Conservation (phyloP, 2,888 invertebrate species). For the Hoplodrina ambigua region DNA sequence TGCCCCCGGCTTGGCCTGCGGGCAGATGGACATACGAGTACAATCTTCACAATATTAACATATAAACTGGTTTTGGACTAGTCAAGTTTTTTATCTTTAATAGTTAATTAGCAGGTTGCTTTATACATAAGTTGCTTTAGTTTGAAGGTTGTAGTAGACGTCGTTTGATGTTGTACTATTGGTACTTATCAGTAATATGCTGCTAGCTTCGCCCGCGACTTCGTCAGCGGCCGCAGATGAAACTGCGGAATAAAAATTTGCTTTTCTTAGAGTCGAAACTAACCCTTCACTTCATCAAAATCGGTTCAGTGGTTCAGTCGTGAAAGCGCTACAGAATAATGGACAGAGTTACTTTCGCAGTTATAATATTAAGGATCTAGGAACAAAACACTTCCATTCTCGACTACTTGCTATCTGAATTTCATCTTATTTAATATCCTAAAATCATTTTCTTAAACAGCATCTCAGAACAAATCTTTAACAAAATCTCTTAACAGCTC, state of each 20-base stretch:
- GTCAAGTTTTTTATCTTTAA: constrained; percentile 30
- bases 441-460: too few species aligned
- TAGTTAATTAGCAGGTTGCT: constrained; percentile 24
- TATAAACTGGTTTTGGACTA: constrained; percentile 38
- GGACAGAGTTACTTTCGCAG: too few species aligned
- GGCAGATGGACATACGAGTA: constrained; percentile 18
- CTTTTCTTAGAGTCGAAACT: too few species aligned
- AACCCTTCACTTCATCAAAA: too few species aligned
- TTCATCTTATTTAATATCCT: neutral
- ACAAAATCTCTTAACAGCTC: constrained; percentile 3
- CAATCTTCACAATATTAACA: constrained; percentile 31
- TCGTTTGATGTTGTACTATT: neutral
- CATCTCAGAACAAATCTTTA: constrained; percentile 4
- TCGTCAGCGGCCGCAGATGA: too few species aligned
- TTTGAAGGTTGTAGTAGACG: constrained; percentile 16
- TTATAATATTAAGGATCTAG: too few species aligned
- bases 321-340: too few species aligned
- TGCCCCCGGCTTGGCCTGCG: constrained; percentile 2
- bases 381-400: too few species aligned
- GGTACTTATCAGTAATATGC: neutral
- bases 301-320: too few species aligned
- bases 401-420: too few species aligned
- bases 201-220: too few species aligned
- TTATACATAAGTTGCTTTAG: constrained; percentile 6
- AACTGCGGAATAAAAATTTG: too few species aligned